Conservation (phyloP, 2,888 invertebrate genomes). For the Galerucella calmariensis region DNA sequence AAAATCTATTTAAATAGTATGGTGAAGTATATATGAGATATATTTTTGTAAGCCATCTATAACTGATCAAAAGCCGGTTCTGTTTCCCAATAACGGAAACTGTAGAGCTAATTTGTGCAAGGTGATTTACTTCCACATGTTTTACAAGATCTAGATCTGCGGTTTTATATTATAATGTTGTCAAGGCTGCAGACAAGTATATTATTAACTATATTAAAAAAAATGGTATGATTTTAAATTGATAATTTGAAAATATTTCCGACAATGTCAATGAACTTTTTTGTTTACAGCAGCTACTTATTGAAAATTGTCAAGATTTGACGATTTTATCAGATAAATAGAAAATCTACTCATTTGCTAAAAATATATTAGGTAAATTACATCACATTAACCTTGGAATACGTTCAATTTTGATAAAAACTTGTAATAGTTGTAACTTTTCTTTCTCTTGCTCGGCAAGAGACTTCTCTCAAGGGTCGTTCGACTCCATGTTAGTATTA, state of each 20-base stretch:
- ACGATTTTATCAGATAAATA: neutral
- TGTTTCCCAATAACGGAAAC: constrained; percentile 25
- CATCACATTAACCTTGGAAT: no score
- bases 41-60: no score
- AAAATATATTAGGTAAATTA: no score
- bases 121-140: constrained; percentile 29
- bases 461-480: no score
- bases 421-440: no score
- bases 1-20: no score
- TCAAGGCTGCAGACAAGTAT: constrained; percentile 10
- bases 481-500: no score
- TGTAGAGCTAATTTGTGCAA: constrained; percentile 9
- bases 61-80: constrained; percentile 1
- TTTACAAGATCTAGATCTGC: constrained; percentile 6
- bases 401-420: no score
- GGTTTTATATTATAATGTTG: constrained; percentile 3
- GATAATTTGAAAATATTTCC: constrained; percentile 10
- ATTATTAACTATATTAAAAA: constrained; percentile 7
- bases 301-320: neutral
- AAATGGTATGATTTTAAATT: neutral
- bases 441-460: no score
- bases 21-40: no score
- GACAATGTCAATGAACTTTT: constrained; percentile 32
- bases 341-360: neutral
- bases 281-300: constrained; percentile 1